A percentile compares a stretch with the other conserved stretches of the same genome.
phyloP scores from a whole-genome alignment of 1,140 invertebrate species.

The Cyphomyrmex costatus region DNA sequence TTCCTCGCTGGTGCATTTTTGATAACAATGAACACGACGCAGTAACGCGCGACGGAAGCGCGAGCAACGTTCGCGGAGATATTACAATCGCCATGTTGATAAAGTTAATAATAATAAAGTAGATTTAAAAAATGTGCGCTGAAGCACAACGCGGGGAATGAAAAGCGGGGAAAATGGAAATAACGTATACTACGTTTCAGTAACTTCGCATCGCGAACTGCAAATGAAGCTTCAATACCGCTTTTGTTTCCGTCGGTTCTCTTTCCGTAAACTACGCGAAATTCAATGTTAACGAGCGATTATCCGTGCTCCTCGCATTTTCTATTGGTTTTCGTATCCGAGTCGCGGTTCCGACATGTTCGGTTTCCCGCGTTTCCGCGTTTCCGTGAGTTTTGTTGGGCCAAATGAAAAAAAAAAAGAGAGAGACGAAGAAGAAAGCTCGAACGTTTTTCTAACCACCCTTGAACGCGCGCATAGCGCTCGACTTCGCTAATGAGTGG shows the following conservation, averaged over 20 bases:
- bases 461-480: background rate
- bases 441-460: conserved; percentile 22
- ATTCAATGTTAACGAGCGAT: conserved; percentile 61
- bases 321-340: conserved; percentile 18
- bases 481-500: conserved; percentile 58
- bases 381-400: conserved; percentile 35
- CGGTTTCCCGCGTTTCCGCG: conserved; percentile 27
- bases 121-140: conserved; percentile 24
- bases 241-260: conserved; percentile 50
- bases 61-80: conserved; percentile 12
- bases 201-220: conserved; percentile 26
- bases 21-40: conserved; percentile 40
- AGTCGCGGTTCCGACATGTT: conserved; percentile 36
- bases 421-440: background rate
- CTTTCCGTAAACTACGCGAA: conserved; percentile 36
- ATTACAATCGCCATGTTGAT: conserved; percentile 44
- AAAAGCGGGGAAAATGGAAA: conserved; percentile 26
- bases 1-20: conserved; percentile 38
- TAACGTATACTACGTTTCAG: conserved; percentile 14
- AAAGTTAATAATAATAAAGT: conserved; percentile 61
- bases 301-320: conserved; percentile 36
- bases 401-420: background rate
- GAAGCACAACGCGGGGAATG: background rate
- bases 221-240: conserved; percentile 53
- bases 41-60: conserved; percentile 15